These are phyloP conservation scores for Hipposideros armiger DNA, from an alignment of 2,113 vertebrate species.

Conservation along the genomic window DNA sequence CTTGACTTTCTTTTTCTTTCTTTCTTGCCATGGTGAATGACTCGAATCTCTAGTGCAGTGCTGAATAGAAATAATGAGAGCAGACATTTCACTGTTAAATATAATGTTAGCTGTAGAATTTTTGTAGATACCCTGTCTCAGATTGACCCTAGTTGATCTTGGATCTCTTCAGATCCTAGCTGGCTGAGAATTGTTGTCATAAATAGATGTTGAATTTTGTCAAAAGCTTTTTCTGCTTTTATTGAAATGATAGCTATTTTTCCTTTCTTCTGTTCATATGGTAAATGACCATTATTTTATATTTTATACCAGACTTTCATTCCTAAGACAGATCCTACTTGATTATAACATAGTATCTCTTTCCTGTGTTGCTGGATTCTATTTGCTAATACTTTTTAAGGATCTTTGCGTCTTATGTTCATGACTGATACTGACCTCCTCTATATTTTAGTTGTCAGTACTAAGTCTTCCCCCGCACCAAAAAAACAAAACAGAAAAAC, in stretches of 20 bases:
- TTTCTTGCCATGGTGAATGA: not conserved
- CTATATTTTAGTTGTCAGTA: not conserved
- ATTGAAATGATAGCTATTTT: not conserved
- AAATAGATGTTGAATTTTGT: not conserved
- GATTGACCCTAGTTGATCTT: not conserved
- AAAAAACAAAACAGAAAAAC: not conserved
- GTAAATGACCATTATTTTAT: not conserved
- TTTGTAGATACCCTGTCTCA: not conserved
- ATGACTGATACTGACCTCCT: not conserved
- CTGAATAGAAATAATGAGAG: not conserved
- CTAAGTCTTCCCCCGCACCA: not conserved
- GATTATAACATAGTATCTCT: not conserved
- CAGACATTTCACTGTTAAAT: not conserved
- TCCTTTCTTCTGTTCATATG: not conserved
- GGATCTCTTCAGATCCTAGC: not conserved
- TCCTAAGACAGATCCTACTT: not conserved
- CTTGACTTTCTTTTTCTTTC: not conserved
- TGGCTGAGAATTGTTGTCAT: slow-evolving; percentile 7
- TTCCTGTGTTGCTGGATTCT: not conserved
- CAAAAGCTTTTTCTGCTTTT: not conserved
- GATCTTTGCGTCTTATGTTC: not conserved
- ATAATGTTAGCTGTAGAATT: not conserved
- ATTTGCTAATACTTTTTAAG: not conserved
- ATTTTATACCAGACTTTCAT: not conserved
- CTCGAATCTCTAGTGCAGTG: not conserved